These are phyloP conservation scores for Numenius phaeopus DNA, from an alignment of 2,797 vertebrate genomes.

Conservation along the genomic window DNA sequence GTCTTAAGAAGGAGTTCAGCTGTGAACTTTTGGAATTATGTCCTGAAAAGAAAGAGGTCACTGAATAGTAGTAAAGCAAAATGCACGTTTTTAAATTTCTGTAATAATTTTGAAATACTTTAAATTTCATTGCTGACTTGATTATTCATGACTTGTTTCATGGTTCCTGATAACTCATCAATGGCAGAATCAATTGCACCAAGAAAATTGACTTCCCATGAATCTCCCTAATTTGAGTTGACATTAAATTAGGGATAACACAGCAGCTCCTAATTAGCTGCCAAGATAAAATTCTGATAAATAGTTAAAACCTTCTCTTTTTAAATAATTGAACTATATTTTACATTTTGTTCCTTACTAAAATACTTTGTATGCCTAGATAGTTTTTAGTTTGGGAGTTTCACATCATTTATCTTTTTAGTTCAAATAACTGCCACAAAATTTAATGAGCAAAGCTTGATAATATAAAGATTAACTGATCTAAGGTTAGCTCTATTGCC, in stretches of 20 bases:
- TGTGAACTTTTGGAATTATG: neutral
- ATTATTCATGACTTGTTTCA: neutral
- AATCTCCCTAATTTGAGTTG: constrained; percentile 16
- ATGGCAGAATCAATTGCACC: neutral
- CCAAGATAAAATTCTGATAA: constrained; percentile 32
- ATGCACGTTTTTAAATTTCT: neutral
- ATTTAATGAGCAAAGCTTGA: constrained; percentile 14
- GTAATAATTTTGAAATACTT: neutral
- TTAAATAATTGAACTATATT: constrained; percentile 7
- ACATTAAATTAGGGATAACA: neutral
- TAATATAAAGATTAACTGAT: neutral
- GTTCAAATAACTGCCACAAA: constrained; percentile 38
- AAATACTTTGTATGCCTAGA: neutral
- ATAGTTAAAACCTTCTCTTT: neutral
- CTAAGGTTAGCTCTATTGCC: neutral
- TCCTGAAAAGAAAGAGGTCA: neutral
- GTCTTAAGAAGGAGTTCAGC: neutral
- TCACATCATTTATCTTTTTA: constrained; percentile 1
- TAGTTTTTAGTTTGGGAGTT: neutral
- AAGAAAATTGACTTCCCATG: neutral
- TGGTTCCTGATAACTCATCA: neutral
- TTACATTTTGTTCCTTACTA: neutral
- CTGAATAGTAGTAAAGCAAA: neutral
- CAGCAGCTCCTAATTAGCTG: constrained; percentile 16
- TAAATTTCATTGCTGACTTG: neutral